A percentile compares a stretch with the other conserved stretches of the same genome.
phyloP scores from a whole-genome alignment of 2,888 invertebrate species.

The Aphelenchoides bicaudatus region DNA sequence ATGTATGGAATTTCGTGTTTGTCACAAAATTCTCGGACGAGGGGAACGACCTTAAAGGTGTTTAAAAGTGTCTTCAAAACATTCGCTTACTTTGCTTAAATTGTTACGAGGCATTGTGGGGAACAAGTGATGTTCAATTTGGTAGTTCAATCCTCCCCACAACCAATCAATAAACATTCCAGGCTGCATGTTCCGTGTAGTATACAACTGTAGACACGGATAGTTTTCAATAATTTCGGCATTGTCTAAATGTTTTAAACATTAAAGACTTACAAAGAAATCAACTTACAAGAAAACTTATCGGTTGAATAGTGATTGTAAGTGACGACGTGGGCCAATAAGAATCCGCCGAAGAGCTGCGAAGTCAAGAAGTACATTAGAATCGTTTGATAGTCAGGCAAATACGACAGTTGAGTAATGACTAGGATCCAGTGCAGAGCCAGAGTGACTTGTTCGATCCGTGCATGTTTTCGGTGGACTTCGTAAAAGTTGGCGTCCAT shows the following conservation, averaged over 20 bases:
- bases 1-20: constrained; percentile 57
- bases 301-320: constrained; percentile 59
- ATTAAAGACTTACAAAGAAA: background rate
- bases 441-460: constrained; percentile 43
- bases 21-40: constrained; percentile 53
- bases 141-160: constrained; percentile 59
- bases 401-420: constrained; percentile 48
- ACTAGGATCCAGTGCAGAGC: constrained; percentile 51
- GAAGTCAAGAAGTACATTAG: constrained; percentile 38
- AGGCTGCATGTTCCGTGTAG: constrained; percentile 57
- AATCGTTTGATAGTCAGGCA: constrained; percentile 43
- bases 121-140: constrained; percentile 59
- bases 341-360: constrained; percentile 54
- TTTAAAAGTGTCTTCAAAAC: background rate
- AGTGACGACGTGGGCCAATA: constrained; percentile 58
- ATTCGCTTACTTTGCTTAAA: constrained; percentile 13
- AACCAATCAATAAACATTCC: constrained; percentile 52
- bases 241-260: constrained; percentile 40
- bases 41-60: constrained; percentile 46
- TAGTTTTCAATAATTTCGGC: constrained; percentile 54
- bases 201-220: constrained; percentile 57
- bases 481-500: constrained; percentile 54
- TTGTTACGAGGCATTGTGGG: constrained; percentile 59
- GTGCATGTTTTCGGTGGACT: constrained; percentile 37
- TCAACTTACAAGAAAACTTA: constrained; percentile 50